Percentiles rank a stretch among this genome's conserved stretches.
Conservation (phyloP, 2,888 invertebrate species). For the Cotesia congregata region DNA sequence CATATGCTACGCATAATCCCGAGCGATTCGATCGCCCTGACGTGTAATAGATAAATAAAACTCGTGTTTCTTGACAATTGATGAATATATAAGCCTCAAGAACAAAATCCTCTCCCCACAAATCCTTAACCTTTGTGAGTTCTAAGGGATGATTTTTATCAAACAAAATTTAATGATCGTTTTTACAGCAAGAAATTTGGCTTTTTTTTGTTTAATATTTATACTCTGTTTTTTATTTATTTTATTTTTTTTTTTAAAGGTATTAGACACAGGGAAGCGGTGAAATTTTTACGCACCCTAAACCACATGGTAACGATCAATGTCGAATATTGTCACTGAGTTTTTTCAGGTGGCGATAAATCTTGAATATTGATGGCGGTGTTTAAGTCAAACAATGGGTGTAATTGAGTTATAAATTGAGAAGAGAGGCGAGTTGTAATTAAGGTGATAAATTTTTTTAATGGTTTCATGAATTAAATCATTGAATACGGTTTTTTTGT, state of each 20-base stretch:
- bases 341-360: slow-evolving; percentile 27
- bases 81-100: slow-evolving; percentile 47
- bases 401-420: slow-evolving; percentile 4
- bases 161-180: slow-evolving; percentile 36
- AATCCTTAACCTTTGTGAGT: background rate
- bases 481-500: background rate
- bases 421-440: background rate
- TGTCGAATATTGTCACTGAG: slow-evolving; percentile 3
- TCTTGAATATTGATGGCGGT: slow-evolving; percentile 8
- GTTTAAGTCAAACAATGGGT: background rate
- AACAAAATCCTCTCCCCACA: background rate
- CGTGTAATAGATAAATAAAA: slow-evolving; percentile 69
- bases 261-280: background rate
- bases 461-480: background rate
- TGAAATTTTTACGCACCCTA: background rate
- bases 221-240: slow-evolving; percentile 9
- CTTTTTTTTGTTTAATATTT: slow-evolving; percentile 13
- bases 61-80: slow-evolving; percentile 58
- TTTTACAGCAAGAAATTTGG: background rate
- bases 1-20: slow-evolving; percentile 68
- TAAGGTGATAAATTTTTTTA: background rate
- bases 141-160: slow-evolving; percentile 21
- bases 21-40: slow-evolving; percentile 59
- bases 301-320: background rate
- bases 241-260: background rate